phyloP scores from a whole-genome alignment of 53 echinoderm and acorn worm genomes.

The Antedon mediterranea region DNA sequence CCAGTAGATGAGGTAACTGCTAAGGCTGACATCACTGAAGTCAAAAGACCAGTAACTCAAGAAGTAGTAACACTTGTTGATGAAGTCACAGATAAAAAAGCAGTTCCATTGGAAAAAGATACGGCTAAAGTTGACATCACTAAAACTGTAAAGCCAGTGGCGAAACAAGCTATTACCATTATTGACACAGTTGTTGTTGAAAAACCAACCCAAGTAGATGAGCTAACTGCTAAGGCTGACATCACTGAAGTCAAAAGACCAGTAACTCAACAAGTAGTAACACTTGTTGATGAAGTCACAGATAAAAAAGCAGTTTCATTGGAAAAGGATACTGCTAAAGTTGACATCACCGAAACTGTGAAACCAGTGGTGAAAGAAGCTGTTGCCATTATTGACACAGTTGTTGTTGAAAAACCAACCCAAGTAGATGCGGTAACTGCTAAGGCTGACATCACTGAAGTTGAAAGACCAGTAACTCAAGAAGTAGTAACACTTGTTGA shows the following conservation, averaged over 20 bases:
- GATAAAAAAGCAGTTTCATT: conserved; percentile 25
- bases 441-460: not conserved
- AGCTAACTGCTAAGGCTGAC: not conserved
- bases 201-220: not conserved
- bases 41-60: conserved; percentile 16
- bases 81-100: conserved; percentile 8
- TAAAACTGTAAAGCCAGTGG: conserved; percentile 8
- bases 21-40: conserved; percentile 16
- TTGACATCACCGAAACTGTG: not conserved
- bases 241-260: not conserved
- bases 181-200: not conserved
- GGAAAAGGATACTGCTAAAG: conserved; percentile 10
- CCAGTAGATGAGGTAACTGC: conserved; percentile 35
- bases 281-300: conserved; percentile 7
- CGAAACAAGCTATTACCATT: not conserved
- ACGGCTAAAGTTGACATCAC: not conserved
- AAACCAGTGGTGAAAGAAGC: not conserved
- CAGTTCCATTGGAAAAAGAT: not conserved
- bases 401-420: conserved; percentile 2
- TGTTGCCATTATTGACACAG: not conserved
- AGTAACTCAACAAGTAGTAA: not conserved
- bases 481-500: conserved; percentile 22
- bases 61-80: conserved; percentile 14
- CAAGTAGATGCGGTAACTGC: conserved; percentile 18
- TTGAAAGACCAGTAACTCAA: conserved; percentile 20